A percentile compares a stretch with the other conserved stretches of the same genome.
Evolutionary conservation across 2,888 invertebrate genomes (phyloP).

Genomic region (Melieria crassipennis): DNA sequence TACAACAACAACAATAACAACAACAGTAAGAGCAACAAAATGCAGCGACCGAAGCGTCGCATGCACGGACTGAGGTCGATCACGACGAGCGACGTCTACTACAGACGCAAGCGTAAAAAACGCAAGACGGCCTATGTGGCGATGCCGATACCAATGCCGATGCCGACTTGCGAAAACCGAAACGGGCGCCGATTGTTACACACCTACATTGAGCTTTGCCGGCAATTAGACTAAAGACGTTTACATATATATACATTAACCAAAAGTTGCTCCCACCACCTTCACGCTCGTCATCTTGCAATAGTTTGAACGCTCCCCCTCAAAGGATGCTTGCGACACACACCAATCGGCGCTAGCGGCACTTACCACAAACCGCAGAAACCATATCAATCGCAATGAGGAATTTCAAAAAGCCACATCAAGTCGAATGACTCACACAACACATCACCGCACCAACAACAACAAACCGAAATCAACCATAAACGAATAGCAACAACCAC

Average conservation of each 20-base stretch:
- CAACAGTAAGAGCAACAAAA: too few species aligned
- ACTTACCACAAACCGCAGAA: background rate
- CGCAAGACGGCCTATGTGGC: background rate
- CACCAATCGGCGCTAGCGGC: too few species aligned
- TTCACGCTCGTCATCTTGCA: too few species aligned
- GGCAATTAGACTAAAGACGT: background rate
- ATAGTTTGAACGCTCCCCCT: too few species aligned
- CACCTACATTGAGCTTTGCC: background rate
- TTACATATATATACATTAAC: background rate
- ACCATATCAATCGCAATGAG: constrained; percentile 16
- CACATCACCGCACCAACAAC: background rate
- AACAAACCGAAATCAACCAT: background rate
- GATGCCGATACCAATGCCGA: too few species aligned
- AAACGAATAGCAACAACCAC: too few species aligned
- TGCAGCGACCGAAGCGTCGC: background rate
- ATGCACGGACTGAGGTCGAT: background rate
- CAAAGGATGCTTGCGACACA: too few species aligned
- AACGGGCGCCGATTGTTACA: background rate
- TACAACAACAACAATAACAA: too few species aligned
- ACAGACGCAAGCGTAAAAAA: constrained; percentile 20
- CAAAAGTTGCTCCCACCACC: too few species aligned
- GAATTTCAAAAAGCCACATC: background rate
- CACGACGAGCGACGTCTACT: background rate
- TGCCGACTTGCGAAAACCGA: background rate
- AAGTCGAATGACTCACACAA: background rate